Evolutionary conservation across 2,113 vertebrate species (phyloP).

Genomic region (Formicarius rufipectus): DNA sequence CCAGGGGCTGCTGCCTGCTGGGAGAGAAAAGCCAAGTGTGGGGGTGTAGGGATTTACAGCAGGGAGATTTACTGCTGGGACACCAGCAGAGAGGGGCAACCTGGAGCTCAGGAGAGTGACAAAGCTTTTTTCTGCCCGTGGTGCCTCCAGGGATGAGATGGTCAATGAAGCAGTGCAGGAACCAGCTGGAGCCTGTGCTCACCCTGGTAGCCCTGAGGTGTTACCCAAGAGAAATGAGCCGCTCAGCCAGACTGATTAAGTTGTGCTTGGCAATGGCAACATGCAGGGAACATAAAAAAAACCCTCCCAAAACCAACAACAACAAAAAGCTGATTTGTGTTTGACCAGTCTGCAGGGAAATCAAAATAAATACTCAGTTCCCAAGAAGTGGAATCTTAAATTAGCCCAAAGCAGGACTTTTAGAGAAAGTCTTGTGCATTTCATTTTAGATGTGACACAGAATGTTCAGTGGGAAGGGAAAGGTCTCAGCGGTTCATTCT

Average conservation of each 20-base stretch:
- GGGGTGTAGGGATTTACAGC: neutral
- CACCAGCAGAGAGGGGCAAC: neutral
- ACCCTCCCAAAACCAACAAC: too few relatives aligned
- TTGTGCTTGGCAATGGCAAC: accelerated
- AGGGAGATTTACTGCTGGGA: neutral
- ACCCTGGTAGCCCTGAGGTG: neutral
- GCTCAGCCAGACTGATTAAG: neutral
- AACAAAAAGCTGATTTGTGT: neutral
- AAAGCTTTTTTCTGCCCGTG: neutral
- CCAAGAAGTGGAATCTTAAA: neutral
- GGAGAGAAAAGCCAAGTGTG: neutral
- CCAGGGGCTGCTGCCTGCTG: neutral
- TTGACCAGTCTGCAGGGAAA: neutral
- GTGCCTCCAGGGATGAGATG: neutral
- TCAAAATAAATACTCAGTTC: neutral
- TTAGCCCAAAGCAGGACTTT: neutral
- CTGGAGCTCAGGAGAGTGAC: neutral
- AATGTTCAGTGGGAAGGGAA: neutral
- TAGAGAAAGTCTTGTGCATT: neutral
- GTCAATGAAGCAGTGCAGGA: neutral
- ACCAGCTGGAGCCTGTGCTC: accelerated
- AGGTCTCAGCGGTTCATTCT: neutral
- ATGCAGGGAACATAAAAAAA: neutral
- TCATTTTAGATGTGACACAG: neutral
- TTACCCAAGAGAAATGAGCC: neutral